These are phyloP conservation scores for Cyrtorhinus lividipennis DNA, from an alignment of 1,140 invertebrate genomes.

Conservation along the genomic window DNA sequence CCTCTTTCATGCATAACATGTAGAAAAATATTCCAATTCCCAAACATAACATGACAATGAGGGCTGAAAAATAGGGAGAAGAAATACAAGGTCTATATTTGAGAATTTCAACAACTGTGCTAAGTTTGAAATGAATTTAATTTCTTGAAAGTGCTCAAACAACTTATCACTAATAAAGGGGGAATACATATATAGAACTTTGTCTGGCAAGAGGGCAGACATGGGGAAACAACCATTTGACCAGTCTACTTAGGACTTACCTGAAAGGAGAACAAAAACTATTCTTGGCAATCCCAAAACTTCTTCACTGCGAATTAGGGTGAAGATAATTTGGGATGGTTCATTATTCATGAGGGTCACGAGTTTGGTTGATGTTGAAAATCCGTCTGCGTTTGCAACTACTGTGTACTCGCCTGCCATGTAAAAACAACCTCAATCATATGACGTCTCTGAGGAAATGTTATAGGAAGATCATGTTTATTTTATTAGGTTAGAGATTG, in stretches of 20 bases:
- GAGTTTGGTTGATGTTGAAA: conserved; percentile 36
- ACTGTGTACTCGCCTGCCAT: conserved; percentile 40
- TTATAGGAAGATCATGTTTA: too few species aligned
- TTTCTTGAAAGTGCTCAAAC: too few species aligned
- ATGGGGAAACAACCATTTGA: too few species aligned
- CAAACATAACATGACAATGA: conserved; percentile 24
- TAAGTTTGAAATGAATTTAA: too few species aligned
- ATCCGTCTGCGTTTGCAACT: conserved; percentile 39
- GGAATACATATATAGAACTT: too few species aligned
- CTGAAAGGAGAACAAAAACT: conserved; percentile 53
- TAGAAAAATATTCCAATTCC: conserved; percentile 27
- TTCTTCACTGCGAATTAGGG: conserved; percentile 44
- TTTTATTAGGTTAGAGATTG: too few species aligned
- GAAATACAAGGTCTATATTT: conserved; percentile 14
- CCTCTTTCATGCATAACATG: conserved; percentile 29
- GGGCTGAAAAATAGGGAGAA: conserved; percentile 23
- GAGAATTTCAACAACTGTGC: too few species aligned
- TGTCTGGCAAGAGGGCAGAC: too few species aligned
- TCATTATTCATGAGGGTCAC: conserved; percentile 33
- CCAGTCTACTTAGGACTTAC: conserved; percentile 32
- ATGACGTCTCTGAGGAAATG: too few species aligned
- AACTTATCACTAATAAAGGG: too few species aligned
- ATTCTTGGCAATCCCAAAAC: conserved; percentile 56
- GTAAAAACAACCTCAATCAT: too few species aligned
- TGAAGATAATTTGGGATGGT: conserved; percentile 44